Conservation (phyloP, 1,140 invertebrate species). For the Sarcophaga peregrina region DNA sequence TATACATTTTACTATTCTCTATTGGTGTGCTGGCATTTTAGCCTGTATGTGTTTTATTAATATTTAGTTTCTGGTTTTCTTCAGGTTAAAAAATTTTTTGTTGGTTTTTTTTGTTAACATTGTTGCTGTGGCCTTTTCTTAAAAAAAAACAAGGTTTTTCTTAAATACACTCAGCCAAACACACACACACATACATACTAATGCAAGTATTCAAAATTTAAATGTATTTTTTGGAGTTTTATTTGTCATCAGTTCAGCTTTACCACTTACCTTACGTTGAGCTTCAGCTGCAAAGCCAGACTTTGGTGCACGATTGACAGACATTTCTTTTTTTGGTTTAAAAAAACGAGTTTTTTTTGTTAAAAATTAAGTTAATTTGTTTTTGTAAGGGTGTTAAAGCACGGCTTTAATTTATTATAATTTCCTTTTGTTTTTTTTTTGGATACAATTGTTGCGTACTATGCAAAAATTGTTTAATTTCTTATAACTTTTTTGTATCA, state of each 20-base stretch:
- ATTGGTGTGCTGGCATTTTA: no score
- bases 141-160: no score
- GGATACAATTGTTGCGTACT: slow-evolving; percentile 25
- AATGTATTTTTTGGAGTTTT: slow-evolving; percentile 14
- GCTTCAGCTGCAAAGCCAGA: slow-evolving; percentile 94
- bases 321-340: slow-evolving; percentile 71
- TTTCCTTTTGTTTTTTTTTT: neutral
- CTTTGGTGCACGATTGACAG: slow-evolving; percentile 88
- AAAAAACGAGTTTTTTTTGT: slow-evolving; percentile 49
- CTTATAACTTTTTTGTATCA: neutral
- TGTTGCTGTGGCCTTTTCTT: no score
- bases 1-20: no score
- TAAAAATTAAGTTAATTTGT: neutral
- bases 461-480: slow-evolving; percentile 32
- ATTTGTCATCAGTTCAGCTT: neutral
- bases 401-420: neutral
- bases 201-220: neutral
- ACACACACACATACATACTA: neutral
- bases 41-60: no score
- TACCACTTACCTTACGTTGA: slow-evolving; percentile 84
- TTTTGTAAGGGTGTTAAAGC: neutral
- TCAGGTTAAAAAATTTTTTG: no score
- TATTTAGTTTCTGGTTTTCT: no score
- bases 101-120: no score
- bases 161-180: neutral